Conservation (phyloP, 2,888 invertebrate species). For the Trissolcus brochymenae region DNA sequence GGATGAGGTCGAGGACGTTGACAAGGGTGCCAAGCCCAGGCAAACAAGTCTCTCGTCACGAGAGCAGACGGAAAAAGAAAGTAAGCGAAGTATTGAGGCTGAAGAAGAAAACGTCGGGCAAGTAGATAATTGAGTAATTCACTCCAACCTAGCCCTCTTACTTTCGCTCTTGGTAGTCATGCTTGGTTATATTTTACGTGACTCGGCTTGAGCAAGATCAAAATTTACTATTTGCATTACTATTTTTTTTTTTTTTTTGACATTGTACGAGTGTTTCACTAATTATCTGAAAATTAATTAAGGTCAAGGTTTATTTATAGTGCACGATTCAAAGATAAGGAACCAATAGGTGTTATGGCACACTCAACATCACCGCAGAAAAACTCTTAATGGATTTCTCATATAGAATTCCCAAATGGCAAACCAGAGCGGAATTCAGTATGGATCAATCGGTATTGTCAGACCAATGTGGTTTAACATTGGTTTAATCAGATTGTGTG, state of each 20-base stretch:
- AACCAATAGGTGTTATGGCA: too few relatives aligned
- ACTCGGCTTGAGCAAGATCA: not conserved
- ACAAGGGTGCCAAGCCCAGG: slow-evolving; percentile 59
- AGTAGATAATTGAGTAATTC: slow-evolving; percentile 58
- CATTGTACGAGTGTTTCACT: too few relatives aligned
- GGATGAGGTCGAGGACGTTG: slow-evolving; percentile 49
- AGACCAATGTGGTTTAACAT: slow-evolving; percentile 5
- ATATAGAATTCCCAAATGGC: slow-evolving; percentile 6
- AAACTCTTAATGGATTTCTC: slow-evolving; percentile 6
- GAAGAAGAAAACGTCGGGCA: slow-evolving; percentile 24
- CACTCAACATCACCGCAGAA: not conserved
- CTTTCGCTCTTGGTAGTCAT: slow-evolving; percentile 23
- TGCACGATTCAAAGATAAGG: too few relatives aligned
- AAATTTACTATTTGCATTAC: not conserved
- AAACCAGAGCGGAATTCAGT: not conserved
- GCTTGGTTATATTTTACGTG: not conserved
- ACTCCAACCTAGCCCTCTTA: slow-evolving; percentile 20
- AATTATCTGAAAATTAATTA: too few relatives aligned
- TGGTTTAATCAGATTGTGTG: slow-evolving; percentile 8
- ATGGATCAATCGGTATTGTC: slow-evolving; percentile 1
- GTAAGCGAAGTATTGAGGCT: slow-evolving; percentile 43
- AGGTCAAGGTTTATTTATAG: too few relatives aligned
- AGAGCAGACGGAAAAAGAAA: slow-evolving; percentile 46
- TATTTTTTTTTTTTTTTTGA: too few relatives aligned
- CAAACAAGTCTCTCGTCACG: slow-evolving; percentile 58